These are phyloP conservation scores for Diachasma alloeum DNA, from an alignment of 1,140 invertebrate genomes.

Conservation along the genomic window DNA sequence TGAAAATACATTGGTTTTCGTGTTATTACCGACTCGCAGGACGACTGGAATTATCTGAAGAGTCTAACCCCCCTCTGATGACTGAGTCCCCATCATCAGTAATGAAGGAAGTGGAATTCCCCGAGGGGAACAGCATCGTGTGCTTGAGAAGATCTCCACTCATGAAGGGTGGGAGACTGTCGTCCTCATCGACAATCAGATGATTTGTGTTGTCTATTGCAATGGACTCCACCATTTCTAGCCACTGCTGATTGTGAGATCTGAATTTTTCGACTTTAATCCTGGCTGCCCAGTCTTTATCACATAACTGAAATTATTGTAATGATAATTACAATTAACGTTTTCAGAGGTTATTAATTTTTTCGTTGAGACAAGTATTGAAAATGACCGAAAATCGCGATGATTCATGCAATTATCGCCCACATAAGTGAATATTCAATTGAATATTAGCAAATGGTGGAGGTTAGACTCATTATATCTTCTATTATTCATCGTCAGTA, in stretches of 20 bases:
- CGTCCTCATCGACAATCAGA: conserved; percentile 68
- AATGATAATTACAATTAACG: too few species aligned
- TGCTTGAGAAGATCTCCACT: conserved; percentile 77
- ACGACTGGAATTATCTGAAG: conserved; percentile 62
- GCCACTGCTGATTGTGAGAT: conserved; percentile 97
- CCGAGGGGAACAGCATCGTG: conserved; percentile 72
- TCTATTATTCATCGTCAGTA: too few species aligned
- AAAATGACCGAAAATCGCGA: too few species aligned
- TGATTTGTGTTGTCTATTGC: conserved; percentile 65
- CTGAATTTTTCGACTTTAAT: conserved; percentile 95
- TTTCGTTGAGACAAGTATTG: too few species aligned
- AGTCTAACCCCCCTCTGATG: conserved; percentile 60
- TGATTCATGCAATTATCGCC: too few species aligned
- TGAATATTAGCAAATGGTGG: too few species aligned
- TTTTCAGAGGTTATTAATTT: too few species aligned
- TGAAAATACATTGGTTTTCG: conserved; percentile 2
- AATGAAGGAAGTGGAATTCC: conserved; percentile 56
- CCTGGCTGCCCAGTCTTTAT: conserved; percentile 88
- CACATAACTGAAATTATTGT: conserved; percentile 74
- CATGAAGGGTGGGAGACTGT: conserved; percentile 75
- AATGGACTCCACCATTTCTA: conserved; percentile 89
- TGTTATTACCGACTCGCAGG: conserved; percentile 61
- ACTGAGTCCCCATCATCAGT: conserved; percentile 61
- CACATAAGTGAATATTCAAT: too few species aligned
- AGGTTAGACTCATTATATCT: too few species aligned